Base-by-base conservation (phyloP, 2,888 invertebrate species). In the Catocala nupta region DNA sequence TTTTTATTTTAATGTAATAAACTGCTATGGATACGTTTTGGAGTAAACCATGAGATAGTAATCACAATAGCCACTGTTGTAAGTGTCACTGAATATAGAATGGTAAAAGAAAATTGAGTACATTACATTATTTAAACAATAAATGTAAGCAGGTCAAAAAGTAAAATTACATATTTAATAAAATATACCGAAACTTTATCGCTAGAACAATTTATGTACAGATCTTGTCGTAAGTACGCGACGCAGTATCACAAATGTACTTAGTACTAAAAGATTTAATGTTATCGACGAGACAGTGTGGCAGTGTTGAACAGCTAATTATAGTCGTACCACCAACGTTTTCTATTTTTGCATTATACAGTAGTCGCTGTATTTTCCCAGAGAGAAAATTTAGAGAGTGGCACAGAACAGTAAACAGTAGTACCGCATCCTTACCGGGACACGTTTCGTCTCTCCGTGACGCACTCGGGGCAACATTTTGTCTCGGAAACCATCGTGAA, bases 401-500 rank as follows among this genome's bases (percentile, higher is more conserved):
- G 53, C 9, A 39, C 36, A 39, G 36, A 39, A 9, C 36, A 39
- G 36, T 45, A 43, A 51, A 70, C 61, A 65, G 71, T 77, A 72
- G 53, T 84, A 66, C 81, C 82, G 76, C 71, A 83, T 85, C 85
- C 83, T 73, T 73, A 67, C 53, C 52, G 69, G 51, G 70, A 64
- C 59, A 68, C 72, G 65, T 70, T 73, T 68, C 65, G 60, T 65
- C 59, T 66, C 67, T 66, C 73, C 55, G 65, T 64, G 69, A 59
- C 71, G 71, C 70, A 64, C 69, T 71, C 70, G 69, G 63, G 63
- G 71, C 70, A 81, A 85, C 91, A 90, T 86, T 90, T 83, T 84
- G 84, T 84, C 83, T 82, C 79, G 79, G 87, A 78, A 84, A 82
- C 80, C 86, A 81, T 63, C 80, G 86, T 70, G 87, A 75, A 77